A percentile compares a stretch with the other conserved stretches of the same genome.
Evolutionary conservation across 2,797 vertebrate genomes (phyloP).

Genomic region (Hirundo rustica): DNA sequence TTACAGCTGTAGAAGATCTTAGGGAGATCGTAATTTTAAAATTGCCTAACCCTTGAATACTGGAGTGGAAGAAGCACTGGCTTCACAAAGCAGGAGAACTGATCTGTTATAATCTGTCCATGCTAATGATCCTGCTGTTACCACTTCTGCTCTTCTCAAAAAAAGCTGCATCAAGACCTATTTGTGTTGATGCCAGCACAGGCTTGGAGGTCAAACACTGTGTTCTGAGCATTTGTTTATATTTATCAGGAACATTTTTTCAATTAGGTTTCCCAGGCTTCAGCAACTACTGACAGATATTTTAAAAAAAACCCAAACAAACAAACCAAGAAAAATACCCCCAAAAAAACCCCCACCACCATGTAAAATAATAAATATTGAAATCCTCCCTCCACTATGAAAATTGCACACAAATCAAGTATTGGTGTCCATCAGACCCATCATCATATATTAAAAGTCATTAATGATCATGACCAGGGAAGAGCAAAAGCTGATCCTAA

Average conservation of each 20-base stretch:
- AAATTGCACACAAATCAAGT: background rate
- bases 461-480: background rate
- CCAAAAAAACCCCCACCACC: background rate
- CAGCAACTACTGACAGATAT: background rate
- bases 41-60: background rate
- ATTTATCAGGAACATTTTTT: background rate
- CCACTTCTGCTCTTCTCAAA: conserved; percentile 14
- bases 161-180: background rate
- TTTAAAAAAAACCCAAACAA: background rate
- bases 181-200: background rate
- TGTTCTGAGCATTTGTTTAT: background rate
- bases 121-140: background rate
- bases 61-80: background rate
- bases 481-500: background rate
- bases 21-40: background rate
- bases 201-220: background rate
- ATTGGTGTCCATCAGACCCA: background rate
- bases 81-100: background rate
- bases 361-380: background rate
- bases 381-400: background rate
- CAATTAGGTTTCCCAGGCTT: background rate
- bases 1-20: background rate
- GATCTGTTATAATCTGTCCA: background rate
- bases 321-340: no score
- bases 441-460: background rate